Percentiles rank a stretch among this genome's conserved stretches.
Evolutionary conservation across 2,888 invertebrate genomes (phyloP).

Genomic region (Eurytoma californica): DNA sequence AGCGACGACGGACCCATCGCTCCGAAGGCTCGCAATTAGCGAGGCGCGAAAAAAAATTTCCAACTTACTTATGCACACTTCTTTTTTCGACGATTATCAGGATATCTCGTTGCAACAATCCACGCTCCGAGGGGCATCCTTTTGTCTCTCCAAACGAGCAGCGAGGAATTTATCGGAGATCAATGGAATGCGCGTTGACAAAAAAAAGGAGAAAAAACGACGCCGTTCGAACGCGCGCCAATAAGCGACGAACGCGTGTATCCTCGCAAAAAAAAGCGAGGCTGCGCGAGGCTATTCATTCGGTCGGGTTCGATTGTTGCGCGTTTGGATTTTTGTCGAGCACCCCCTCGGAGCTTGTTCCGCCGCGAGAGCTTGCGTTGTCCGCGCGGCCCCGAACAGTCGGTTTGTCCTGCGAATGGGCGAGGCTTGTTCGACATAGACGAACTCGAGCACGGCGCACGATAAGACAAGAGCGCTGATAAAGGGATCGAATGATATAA

Average conservation of each 20-base stretch:
- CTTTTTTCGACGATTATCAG: too few relatives aligned
- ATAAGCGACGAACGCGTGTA: slow-evolving; percentile 24
- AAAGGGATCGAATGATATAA: too few relatives aligned
- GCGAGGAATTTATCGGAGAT: too few relatives aligned
- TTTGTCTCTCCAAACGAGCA: neutral
- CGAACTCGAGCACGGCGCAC: neutral
- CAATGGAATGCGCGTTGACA: neutral
- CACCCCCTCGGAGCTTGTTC: neutral
- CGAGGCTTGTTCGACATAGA: too few relatives aligned
- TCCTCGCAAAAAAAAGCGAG: slow-evolving; percentile 4
- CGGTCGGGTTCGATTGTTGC: slow-evolving; percentile 48
- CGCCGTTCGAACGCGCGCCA: neutral
- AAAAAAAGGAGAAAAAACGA: slow-evolving; percentile 16
- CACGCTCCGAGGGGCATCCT: neutral
- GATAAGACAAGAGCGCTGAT: too few relatives aligned
- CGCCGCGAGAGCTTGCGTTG: neutral
- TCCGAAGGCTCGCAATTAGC: slow-evolving; percentile 25
- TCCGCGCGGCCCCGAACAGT: too few relatives aligned
- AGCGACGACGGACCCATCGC: slow-evolving; percentile 12
- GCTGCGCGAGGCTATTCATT: slow-evolving; percentile 31
- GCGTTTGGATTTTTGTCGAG: slow-evolving; percentile 10
- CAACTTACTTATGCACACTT: too few relatives aligned
- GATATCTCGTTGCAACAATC: neutral
- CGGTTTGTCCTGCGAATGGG: too few relatives aligned
- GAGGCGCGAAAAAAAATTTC: neutral